These are phyloP conservation scores for Meleagris gallopavo DNA, from an alignment of 2,113 vertebrate species.

Conservation along the genomic window DNA sequence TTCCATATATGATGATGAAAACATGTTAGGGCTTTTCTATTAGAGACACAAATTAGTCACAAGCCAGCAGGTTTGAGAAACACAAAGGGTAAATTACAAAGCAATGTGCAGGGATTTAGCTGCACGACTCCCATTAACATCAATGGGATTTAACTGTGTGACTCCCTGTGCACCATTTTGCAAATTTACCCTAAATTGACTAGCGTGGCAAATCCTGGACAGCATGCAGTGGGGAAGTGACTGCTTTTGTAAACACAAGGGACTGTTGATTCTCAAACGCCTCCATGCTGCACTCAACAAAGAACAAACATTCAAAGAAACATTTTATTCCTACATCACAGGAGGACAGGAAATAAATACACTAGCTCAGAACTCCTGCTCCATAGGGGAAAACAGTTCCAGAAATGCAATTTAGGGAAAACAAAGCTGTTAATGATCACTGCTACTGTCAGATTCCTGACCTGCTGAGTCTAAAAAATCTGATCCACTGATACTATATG, in stretches of 20 bases:
- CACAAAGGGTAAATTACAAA: slow-evolving; percentile 71
- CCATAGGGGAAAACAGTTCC: background rate
- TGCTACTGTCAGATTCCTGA: background rate
- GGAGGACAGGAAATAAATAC: slow-evolving; percentile 33
- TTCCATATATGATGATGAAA: slow-evolving; percentile 6
- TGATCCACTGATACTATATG: background rate
- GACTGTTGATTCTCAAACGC: slow-evolving; percentile 30
- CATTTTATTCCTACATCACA: slow-evolving; percentile 47
- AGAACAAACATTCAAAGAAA: slow-evolving; percentile 57
- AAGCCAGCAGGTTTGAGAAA: slow-evolving; percentile 61
- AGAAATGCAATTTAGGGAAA: slow-evolving; percentile 3
- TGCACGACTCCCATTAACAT: slow-evolving; percentile 65
- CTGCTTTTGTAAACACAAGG: slow-evolving; percentile 63
- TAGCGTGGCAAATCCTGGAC: slow-evolving; percentile 63
- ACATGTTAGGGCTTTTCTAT: background rate
- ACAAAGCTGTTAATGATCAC: background rate
- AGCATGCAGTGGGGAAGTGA: slow-evolving; percentile 52
- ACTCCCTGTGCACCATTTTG: slow-evolving; percentile 53
- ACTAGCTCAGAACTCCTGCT: slow-evolving; percentile 9
- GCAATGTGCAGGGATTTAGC: slow-evolving; percentile 64
- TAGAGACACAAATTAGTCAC: slow-evolving; percentile 64
- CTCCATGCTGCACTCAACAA: slow-evolving; percentile 29
- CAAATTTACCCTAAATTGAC: slow-evolving; percentile 63
- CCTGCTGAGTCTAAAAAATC: background rate
- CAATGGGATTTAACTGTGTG: slow-evolving; percentile 63